Conservation (phyloP, 2,113 vertebrate genomes). For the Struthio camelus region DNA sequence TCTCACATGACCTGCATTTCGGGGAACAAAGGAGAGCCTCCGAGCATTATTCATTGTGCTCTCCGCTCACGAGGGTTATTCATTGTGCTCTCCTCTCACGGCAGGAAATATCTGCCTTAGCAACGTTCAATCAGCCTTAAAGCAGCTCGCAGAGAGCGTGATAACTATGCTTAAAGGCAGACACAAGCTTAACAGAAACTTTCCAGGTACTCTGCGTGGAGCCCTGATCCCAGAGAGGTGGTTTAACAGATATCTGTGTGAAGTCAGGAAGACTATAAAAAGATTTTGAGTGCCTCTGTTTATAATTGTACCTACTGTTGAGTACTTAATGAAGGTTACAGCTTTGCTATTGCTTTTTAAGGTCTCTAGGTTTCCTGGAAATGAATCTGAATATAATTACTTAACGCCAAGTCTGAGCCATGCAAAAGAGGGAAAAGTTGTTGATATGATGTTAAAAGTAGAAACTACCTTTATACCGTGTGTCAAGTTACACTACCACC, state of each 20-base stretch:
- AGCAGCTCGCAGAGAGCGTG: background rate
- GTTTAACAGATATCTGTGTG: background rate
- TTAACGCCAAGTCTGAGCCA: slow-evolving; percentile 68
- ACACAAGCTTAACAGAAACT: background rate
- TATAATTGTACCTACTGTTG: background rate
- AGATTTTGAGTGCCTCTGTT: slow-evolving; percentile 11
- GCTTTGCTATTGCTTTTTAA: slow-evolving; percentile 43
- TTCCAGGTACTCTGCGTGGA: background rate
- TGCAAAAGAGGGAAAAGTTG: slow-evolving; percentile 49
- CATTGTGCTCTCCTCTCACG: background rate
- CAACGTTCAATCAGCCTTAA: slow-evolving; percentile 17
- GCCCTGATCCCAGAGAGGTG: background rate
- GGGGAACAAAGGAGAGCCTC: background rate
- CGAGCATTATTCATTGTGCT: background rate
- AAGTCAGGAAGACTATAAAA: slow-evolving; percentile 2
- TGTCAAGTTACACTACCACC: slow-evolving; percentile 69
- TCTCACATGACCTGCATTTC: background rate
- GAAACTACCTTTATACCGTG: slow-evolving; percentile 72
- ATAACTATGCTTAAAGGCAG: background rate
- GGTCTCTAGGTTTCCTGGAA: slow-evolving; percentile 58
- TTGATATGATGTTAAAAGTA: slow-evolving; percentile 71
- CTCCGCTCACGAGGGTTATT: background rate
- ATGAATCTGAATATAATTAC: slow-evolving; percentile 69
- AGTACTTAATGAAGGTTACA: slow-evolving; percentile 3
- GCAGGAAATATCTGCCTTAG: slow-evolving; percentile 4